Conservation (phyloP, 1,140 invertebrate species). For the Drosophila mojavensis region DNA sequence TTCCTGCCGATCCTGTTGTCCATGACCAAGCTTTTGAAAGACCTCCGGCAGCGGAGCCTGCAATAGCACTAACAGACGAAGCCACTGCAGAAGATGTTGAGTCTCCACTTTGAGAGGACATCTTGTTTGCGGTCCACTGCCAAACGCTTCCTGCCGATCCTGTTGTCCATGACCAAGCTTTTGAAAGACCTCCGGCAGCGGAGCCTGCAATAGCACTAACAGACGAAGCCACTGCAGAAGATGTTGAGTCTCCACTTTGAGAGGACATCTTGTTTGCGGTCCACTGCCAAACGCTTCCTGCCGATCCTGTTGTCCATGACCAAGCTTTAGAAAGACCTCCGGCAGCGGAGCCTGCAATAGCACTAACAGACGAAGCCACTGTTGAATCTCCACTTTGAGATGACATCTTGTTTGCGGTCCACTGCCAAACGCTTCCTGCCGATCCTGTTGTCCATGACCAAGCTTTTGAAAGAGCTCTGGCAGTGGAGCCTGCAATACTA, state of each 20-base stretch:
- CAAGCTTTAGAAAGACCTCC: too few species aligned
- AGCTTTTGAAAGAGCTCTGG: background rate
- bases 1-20: background rate
- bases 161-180: background rate
- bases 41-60: background rate
- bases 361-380: too few species aligned
- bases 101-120: background rate
- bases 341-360: too few species aligned
- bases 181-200: background rate
- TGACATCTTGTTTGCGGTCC: conserved; percentile 4
- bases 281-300: too few species aligned
- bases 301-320: too few species aligned
- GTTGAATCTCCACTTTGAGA: too few species aligned
- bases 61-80: background rate
- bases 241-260: background rate
- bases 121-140: conserved; percentile 6
- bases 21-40: background rate
- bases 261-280: too few species aligned
- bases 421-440: conserved; percentile 6
- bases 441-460: conserved; percentile 8
- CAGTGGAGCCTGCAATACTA: background rate
- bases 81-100: background rate
- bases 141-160: conserved; percentile 3
- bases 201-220: background rate
- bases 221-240: background rate